These are phyloP conservation scores for Agrochola lychnidis DNA, from an alignment of 2,888 invertebrate species.

Conservation along the genomic window DNA sequence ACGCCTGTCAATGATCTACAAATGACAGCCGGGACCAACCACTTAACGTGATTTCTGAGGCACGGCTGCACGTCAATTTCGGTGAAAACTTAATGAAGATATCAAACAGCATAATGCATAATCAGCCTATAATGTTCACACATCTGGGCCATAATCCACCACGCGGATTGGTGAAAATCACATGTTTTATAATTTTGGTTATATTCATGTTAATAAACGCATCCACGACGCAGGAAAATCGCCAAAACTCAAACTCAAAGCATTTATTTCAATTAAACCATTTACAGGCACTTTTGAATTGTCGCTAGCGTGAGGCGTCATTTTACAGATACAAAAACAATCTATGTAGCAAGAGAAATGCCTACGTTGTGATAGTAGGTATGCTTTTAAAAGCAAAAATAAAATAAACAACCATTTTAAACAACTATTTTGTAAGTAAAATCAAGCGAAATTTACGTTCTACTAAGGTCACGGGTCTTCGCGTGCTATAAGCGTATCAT, in stretches of 20 bases:
- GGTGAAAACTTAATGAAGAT: background rate
- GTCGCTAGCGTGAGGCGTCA: no score
- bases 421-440: slow-evolving; percentile 19
- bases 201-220: no score
- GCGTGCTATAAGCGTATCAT: slow-evolving; percentile 80
- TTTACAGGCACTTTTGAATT: no score
- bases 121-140: no score
- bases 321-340: background rate
- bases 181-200: no score
- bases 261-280: no score
- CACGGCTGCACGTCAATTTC: background rate
- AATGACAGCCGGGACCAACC: no score
- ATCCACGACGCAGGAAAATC: no score
- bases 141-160: no score
- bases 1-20: background rate
- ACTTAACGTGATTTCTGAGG: no score
- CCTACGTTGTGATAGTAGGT: rapidly evolving
- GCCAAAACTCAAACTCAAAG: no score
- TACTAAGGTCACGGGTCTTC: slow-evolving; percentile 59
- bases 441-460: slow-evolving; percentile 40
- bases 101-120: background rate
- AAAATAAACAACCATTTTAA: background rate
- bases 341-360: background rate
- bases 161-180: no score
- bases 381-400: background rate